phyloP scores from a whole-genome alignment of 2,888 invertebrate genomes.

The Mesoligia furuncula region DNA sequence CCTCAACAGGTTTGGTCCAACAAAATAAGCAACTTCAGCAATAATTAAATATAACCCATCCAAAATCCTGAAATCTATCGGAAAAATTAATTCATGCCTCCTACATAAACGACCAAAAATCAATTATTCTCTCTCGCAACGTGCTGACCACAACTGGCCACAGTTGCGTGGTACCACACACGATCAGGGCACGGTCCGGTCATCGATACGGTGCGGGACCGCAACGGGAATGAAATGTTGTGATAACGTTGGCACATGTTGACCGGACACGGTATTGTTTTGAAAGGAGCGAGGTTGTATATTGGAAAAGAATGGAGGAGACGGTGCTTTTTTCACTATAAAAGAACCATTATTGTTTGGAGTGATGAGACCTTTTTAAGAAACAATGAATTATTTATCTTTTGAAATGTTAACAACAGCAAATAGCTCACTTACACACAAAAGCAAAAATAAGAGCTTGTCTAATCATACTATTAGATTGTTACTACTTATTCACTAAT shows the following conservation, averaged over 20 bases:
- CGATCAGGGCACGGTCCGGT: conserved; percentile 36
- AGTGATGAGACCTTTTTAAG: background rate
- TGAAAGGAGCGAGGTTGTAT: background rate
- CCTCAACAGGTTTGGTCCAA: no score
- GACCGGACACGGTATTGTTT: background rate
- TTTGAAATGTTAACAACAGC: no score
- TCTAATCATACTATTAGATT: no score
- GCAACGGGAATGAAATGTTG: conserved; percentile 43
- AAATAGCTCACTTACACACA: background rate
- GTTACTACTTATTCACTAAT: no score
- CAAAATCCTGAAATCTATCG: conserved; percentile 4
- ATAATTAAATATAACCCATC: conserved; percentile 4
- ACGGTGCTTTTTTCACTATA: background rate
- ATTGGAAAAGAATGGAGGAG: background rate
- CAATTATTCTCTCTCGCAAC: conserved; percentile 53
- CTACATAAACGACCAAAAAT: conserved; percentile 42
- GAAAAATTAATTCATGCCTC: conserved; percentile 30
- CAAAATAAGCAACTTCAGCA: background rate
- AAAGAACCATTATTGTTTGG: background rate
- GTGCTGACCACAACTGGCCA: conserved; percentile 46
- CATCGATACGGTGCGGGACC: conserved; percentile 45
- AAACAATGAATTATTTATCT: background rate
- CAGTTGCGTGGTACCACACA: conserved; percentile 42
- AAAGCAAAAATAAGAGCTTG: background rate
- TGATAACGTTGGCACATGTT: conserved; percentile 33